Evolutionary conservation across 2,113 vertebrate species (phyloP).

Genomic region (Triplophysa tibetana): DNA sequence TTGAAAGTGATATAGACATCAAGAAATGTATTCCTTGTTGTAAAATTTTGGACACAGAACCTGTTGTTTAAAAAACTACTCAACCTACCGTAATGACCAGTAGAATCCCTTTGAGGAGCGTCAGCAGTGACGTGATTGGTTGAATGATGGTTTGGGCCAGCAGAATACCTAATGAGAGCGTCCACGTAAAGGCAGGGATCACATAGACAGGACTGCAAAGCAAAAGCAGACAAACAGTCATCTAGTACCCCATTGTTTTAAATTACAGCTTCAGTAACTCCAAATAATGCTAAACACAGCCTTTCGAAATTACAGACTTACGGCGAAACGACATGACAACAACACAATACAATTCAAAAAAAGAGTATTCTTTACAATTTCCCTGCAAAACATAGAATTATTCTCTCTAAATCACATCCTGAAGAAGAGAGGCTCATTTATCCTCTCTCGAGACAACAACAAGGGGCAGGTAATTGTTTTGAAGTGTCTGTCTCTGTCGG

Average conservation of each 20-base stretch:
- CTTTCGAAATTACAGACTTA: constrained; percentile 20
- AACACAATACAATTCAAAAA: constrained; percentile 13
- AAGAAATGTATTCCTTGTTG: too few species aligned
- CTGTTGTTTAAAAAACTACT: not conserved
- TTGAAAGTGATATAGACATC: too few species aligned
- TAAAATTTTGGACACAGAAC: too few species aligned
- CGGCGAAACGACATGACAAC: constrained; percentile 17
- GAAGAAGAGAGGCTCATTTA: constrained; percentile 17
- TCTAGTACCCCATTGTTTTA: constrained; percentile 5
- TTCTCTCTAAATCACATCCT: constrained; percentile 5
- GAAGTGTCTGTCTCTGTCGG: constrained; percentile 29
- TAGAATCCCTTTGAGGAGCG: constrained; percentile 70
- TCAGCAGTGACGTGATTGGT: constrained; percentile 72
- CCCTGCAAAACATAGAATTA: constrained; percentile 3
- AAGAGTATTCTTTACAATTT: constrained; percentile 27
- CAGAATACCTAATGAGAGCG: constrained; percentile 66
- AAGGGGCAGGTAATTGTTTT: constrained; percentile 39
- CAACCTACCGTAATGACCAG: constrained; percentile 71
- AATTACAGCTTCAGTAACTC: constrained; percentile 40
- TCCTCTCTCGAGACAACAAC: constrained; percentile 3
- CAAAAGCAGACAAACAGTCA: constrained; percentile 32
- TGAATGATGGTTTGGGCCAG: constrained; percentile 69
- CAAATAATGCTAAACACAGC: constrained; percentile 23
- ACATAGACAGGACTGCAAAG: constrained; percentile 66
- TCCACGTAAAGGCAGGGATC: constrained; percentile 74